Evolutionary conservation across 2,113 vertebrate species (phyloP), one percentile per base, ranked within the genome.

Genomic region (Upupa epops): DNA sequence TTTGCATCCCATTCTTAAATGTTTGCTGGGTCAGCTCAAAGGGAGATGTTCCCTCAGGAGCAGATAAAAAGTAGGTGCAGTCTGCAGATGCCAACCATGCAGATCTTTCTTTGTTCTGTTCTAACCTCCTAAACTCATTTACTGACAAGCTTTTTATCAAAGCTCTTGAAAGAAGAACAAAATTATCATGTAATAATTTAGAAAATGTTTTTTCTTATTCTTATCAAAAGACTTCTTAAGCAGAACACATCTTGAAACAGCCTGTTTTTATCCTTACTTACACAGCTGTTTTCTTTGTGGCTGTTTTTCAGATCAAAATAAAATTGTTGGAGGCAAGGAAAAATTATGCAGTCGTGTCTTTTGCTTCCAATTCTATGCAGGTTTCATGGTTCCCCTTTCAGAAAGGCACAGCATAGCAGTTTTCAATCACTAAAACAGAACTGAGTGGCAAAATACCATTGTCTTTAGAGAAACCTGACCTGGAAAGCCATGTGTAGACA

Each of bases 281-380:
- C 4, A 45, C 64, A 91, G 77, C 89, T 85, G 68, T 42, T 92
- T 90, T 90, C 37, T 82, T 86, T 83, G 58, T 77, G 69, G 68
- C 84, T 37, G 55, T 36, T 60, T 92, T 89, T 83, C 56, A 86
- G 37, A 79, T 76, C 17, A 42, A 92, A 94, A 74, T 49, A 86
- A 77, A 92, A 87, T 31, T 48, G 29, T 73, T 85, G 68, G 72
- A 89, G 17, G 36, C 59, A 79, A 82, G 49, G 42, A 69, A 90
- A 78, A 86, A 72, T 52, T 51, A 55, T 5, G 22, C 59, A 66
- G 55, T 88, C 32, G 13, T 20, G 12, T 74, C 59, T 76, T 76
- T 87, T 55, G 37, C 34, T 80, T 73, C 68, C 52, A 17, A 63
- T 89, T 92, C 83, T 59, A 79, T 71, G 26, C 51, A 36, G 32